A percentile compares a stretch with the other conserved stretches of the same genome.
These are phyloP conservation scores for Girardia tigrina DNA, from an alignment of 2,888 invertebrate species.

Conservation along the genomic window DNA sequence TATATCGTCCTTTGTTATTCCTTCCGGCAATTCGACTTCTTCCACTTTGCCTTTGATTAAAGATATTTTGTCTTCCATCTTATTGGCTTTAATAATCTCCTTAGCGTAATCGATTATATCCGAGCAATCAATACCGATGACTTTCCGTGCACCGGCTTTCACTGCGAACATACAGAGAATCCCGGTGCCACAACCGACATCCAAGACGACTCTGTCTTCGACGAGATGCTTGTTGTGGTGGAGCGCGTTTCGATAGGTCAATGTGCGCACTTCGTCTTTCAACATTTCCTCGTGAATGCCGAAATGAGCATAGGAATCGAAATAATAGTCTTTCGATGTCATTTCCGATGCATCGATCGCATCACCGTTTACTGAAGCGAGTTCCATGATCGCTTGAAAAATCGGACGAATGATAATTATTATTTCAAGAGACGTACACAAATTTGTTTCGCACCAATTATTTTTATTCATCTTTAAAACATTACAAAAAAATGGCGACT, in stretches of 20 bases:
- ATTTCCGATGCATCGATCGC: constrained; percentile 58
- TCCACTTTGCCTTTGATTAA: too few species aligned
- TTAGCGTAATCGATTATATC: constrained; percentile 92
- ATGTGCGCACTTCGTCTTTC: constrained; percentile 93
- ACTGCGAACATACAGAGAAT: constrained; percentile 99
- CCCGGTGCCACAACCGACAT: constrained; percentile 96
- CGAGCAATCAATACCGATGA: constrained; percentile 92
- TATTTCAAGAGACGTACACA: too few species aligned
- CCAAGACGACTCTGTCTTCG: constrained; percentile 75
- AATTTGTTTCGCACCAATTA: too few species aligned
- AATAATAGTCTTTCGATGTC: constrained; percentile 98
- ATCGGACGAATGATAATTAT: too few species aligned
- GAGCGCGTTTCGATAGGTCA: constrained; percentile 96
- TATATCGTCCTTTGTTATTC: too few species aligned
- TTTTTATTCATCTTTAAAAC: too few species aligned
- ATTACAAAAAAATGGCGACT: too few species aligned
- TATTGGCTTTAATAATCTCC: constrained; percentile 67
- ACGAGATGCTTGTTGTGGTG: constrained; percentile 97
- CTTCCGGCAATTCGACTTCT: too few species aligned
- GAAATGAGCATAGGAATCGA: constrained; percentile 98
- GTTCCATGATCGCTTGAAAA: too few species aligned
- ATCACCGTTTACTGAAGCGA: not conserved
- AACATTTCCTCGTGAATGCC: constrained; percentile 90
- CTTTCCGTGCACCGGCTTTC: constrained; percentile 84
- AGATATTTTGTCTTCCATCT: constrained; percentile 51